Percentiles rank a stretch among this genome's conserved stretches.
Conservation (phyloP, 2,113 vertebrate species). For the Nerophis lumbriciformis region DNA sequence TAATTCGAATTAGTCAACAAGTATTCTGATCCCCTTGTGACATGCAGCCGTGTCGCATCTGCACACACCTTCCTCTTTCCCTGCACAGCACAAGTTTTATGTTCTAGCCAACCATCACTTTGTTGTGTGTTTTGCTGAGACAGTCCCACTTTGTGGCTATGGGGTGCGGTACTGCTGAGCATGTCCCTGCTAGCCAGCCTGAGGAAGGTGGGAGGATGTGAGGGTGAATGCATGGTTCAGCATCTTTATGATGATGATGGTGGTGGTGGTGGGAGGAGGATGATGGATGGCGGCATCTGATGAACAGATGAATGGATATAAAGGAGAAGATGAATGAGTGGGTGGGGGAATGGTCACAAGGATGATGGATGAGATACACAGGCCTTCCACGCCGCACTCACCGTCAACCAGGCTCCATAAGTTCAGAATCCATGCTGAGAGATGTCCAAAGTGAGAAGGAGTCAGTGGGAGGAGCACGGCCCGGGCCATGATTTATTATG, state of each 20-base stretch:
- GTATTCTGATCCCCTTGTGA: constrained; percentile 9
- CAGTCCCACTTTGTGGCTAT: constrained; percentile 28
- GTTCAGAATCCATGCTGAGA: constrained; percentile 37
- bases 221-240: constrained; percentile 36
- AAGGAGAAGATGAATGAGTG: constrained; percentile 11
- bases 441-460: constrained; percentile 24
- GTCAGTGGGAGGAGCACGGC: constrained; percentile 6
- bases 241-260: constrained; percentile 20
- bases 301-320: constrained; percentile 36
- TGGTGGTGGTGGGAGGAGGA: constrained; percentile 16
- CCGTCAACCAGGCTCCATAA: constrained; percentile 31
- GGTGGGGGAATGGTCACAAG: constrained; percentile 30
- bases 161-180: constrained; percentile 53
- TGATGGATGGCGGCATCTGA: constrained; percentile 21
- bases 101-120: background rate
- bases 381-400: constrained; percentile 18
- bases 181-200: constrained; percentile 32
- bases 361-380: constrained; percentile 45
- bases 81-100: background rate
- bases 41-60: background rate
- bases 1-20: constrained; percentile 15
- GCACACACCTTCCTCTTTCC: background rate
- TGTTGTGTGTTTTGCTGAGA: constrained; percentile 36
- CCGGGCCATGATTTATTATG: constrained; percentile 26
- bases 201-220: background rate